Evolutionary conservation across 2,113 vertebrate species (phyloP), one percentile per base, ranked within the genome.

Genomic region (Macquaria ambigua): DNA sequence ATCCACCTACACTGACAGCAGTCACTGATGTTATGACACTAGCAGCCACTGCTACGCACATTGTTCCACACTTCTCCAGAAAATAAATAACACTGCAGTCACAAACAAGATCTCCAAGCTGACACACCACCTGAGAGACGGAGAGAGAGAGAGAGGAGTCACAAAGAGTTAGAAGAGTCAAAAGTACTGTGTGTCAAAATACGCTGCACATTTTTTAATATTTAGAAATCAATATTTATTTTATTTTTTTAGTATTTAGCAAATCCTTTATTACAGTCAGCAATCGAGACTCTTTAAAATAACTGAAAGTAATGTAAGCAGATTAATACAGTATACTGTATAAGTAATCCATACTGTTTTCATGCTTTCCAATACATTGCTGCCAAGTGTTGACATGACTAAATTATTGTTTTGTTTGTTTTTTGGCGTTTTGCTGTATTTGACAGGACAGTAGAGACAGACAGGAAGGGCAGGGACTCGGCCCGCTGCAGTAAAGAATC

Each of bases 81-180:
- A 90, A 91, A 94, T 91, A 96, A 95, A 96, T 96, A 96, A 96
- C 95, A 96, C 96, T 89, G 92, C 88, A 79, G 92, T 87, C 91
- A 92, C 87, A 88, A 91, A 94, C 95, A 89, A 83, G 82, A 95
- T 88, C 92, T 95, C 95, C 93, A 25, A 88, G 91, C 93, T 92
- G 95, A 95, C 80, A 89, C 82, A 90, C 89, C 92, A 93, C 96
- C 98, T 99, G 94, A 63, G 94, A 93, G 56, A 89, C 46, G 79
- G 12, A 90, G 39, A 82, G 28, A 77, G 10, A 71, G 14, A 52
- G 67, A 59, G 34, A 62, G 63, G 14, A 21, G n/a, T 68, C 52
- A 61, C 8, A 53, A 18, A 7, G 62, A 59, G 46, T 53, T 46
- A 50, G 15, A 59, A 20, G 9, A 53, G 39, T 14, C 37, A 58